phyloP scores from a whole-genome alignment of 2,797 vertebrate species.

The Acanthiza pusilla region DNA sequence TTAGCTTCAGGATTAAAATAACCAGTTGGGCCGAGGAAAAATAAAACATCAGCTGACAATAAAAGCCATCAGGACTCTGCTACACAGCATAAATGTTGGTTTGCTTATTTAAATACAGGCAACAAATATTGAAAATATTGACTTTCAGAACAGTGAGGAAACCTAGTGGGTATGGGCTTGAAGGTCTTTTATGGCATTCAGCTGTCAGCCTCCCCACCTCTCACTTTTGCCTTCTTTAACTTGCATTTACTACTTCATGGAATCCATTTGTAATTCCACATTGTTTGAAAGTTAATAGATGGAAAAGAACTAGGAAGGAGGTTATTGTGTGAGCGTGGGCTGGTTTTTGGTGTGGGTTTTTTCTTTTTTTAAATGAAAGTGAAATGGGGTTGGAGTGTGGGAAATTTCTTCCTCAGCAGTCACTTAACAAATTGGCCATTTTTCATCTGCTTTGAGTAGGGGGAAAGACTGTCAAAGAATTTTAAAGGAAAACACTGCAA shows the following conservation, averaged over 20 bases:
- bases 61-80: background rate
- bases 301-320: background rate
- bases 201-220: background rate
- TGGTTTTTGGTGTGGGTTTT: background rate
- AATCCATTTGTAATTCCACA: background rate
- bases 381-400: slow-evolving; percentile 21
- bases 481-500: slow-evolving; percentile 35
- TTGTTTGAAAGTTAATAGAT: background rate
- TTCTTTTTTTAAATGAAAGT: background rate
- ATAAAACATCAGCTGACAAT: background rate
- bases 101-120: background rate
- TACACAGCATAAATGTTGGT: background rate
- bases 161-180: background rate
- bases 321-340: background rate
- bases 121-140: background rate
- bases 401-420: slow-evolving; percentile 38
- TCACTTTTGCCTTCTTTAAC: background rate
- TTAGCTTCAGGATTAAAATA: background rate
- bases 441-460: background rate
- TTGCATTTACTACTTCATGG: background rate
- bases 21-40: background rate
- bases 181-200: background rate
- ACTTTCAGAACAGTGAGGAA: background rate
- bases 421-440: slow-evolving; percentile 9
- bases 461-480: background rate